Evolutionary conservation across 1,140 invertebrate genomes (phyloP).

Genomic region (Chrysopa pallens): DNA sequence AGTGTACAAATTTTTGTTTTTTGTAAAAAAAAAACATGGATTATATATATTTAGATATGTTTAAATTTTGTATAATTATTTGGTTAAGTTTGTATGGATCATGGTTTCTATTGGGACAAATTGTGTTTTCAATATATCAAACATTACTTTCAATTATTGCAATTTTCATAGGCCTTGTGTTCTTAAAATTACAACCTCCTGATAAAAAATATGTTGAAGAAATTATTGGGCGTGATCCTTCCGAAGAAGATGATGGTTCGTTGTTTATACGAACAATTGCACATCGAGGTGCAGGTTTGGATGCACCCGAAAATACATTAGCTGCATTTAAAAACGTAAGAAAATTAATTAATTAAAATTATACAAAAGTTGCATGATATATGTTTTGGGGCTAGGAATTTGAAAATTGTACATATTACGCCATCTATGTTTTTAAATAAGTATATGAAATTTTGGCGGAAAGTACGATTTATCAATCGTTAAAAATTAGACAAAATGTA

Average conservation of each 20-base stretch:
- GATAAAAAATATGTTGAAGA: constrained; percentile 16
- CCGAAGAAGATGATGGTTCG: constrained; percentile 14
- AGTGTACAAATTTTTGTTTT: too few species aligned
- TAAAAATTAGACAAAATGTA: not conserved
- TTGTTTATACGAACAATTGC: constrained; percentile 34
- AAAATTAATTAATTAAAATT: constrained; percentile 3
- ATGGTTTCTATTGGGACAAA: too few species aligned
- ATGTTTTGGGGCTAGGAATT: not conserved
- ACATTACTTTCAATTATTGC: too few species aligned
- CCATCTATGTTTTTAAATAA: not conserved
- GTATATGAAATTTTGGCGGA: not conserved
- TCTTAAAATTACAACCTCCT: constrained; percentile 19
- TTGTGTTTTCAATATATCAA: too few species aligned
- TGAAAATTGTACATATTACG: not conserved
- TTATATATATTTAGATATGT: too few species aligned
- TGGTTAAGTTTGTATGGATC: too few species aligned
- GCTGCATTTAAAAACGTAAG: constrained; percentile 47
- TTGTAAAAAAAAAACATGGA: too few species aligned
- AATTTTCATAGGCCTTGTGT: not conserved
- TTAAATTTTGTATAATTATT: too few species aligned
- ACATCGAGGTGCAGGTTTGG: constrained; percentile 46
- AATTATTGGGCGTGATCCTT: constrained; percentile 25
- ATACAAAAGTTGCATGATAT: not conserved
- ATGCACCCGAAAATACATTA: constrained; percentile 58
- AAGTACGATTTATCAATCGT: too few species aligned